Base-by-base conservation (phyloP, 2,113 vertebrate species). In the Ornithorhynchus anatinus region DNA sequence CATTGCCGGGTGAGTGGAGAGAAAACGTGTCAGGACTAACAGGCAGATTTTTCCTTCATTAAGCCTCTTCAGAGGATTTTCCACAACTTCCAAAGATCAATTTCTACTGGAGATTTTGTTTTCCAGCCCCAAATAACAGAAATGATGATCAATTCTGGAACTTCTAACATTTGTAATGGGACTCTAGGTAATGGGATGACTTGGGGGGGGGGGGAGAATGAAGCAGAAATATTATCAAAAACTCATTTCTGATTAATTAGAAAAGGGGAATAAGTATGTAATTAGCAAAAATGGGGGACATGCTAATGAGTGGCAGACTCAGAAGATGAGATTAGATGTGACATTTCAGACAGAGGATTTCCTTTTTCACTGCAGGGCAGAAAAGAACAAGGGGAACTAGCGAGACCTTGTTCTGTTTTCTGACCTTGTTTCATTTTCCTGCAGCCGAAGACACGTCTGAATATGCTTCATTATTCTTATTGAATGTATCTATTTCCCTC, bases 201-300 rank as follows among this genome's bases (percentile, higher is more conserved):
- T 37, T 44, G 32, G n/a, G 47, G 36, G 32, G 20, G 32, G 8
- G 33, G 22, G 1, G 7, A 36, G 31, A 35, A 17, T 1, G 1
- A 62, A 50, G 36, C 47, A 43, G 37, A 69, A 72, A 61, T 35
- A 17, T 29, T 9, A 1, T 13, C 33, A 40, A 25, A 40, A 47
- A 48, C 7, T 59, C 45, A 44, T 51, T 80, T 51, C 43, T 60
- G 69, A 80, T 40, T 67, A 52, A 75, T 64, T 74, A 72, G 70
- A 51, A 73, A 56, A 60, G 15, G 44, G 38, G 48, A 37, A 51
- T 36, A 33, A 66, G 32, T 10, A 25, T 52, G 20, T 17, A 59
- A 14, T 75, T 58, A 68, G 22, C 54, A 65, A 62, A 47, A 69
- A 62, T 32, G 22, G 60, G n/a, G 43, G 50, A 72, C 44, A 59